Percentiles rank a stretch among this genome's conserved stretches.
Evolutionary conservation across 2,113 vertebrate species (phyloP).

Genomic region (Scalopus aquaticus): DNA sequence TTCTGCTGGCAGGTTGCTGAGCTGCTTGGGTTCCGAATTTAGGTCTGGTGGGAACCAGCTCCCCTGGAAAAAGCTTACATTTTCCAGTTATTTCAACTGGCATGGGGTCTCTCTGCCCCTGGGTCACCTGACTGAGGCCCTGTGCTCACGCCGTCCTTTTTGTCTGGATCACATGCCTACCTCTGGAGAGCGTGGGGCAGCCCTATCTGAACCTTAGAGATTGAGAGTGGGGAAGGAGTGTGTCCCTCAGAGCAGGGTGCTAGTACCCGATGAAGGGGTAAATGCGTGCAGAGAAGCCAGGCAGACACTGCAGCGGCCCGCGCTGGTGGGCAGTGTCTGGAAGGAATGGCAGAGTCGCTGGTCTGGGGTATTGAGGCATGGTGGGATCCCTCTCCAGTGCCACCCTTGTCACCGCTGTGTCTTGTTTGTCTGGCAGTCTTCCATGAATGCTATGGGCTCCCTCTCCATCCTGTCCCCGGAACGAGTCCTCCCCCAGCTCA

Average conservation of each 20-base stretch:
- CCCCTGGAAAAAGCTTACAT: background rate
- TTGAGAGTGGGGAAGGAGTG: background rate
- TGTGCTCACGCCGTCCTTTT: background rate
- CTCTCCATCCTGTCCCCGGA: slow-evolving; percentile 91
- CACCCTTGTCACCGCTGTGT: background rate
- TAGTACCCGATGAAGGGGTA: background rate
- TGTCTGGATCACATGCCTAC: background rate
- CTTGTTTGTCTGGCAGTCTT: slow-evolving; percentile 85
- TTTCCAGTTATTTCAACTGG: background rate
- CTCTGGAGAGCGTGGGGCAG: background rate
- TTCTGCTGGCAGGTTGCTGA: background rate
- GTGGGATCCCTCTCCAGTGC: background rate
- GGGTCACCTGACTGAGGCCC: background rate
- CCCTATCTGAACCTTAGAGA: background rate
- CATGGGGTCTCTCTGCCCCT: background rate
- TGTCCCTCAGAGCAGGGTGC: background rate
- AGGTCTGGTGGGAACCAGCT: background rate
- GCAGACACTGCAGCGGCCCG: background rate
- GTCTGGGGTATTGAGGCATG: background rate
- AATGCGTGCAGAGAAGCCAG: background rate
- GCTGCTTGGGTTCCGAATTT: background rate
- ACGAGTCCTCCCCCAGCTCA: slow-evolving; percentile 91
- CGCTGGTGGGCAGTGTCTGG: background rate
- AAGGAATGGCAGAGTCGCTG: background rate
- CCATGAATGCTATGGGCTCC: slow-evolving; percentile 92